Base-by-base conservation (phyloP, 2,888 invertebrate species). In the Lamellibrachia columna region DNA sequence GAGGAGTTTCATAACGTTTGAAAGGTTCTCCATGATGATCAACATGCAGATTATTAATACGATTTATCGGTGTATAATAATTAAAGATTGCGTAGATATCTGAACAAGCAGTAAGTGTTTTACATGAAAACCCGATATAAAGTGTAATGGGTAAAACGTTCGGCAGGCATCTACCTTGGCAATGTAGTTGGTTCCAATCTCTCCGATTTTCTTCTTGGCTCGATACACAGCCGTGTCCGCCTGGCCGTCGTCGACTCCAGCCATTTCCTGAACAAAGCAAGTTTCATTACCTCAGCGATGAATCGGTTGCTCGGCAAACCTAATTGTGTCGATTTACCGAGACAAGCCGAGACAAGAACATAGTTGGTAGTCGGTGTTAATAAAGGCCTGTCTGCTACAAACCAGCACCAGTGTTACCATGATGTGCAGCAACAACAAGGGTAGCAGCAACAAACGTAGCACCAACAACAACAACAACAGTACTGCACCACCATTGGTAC, bases 161-260 rank as follows among this genome's bases (percentile, higher is more conserved):
- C 22, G 22, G 2, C 15, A 75, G 22, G 22, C 75, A 22, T 75
- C 55, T 75, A 75, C 75, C 75, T 75, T 75, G 75, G 75, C 75
- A 75, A 75, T 75, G 75, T 75, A 75, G 75, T 75, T 75, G 6
- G 75, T 75, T 75, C 75, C 75, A 75, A 75, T 75, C 75, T 75
- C 75, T 75, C n/a, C 75, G 22, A 75, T 75, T 2, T 22, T 75
- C 75, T 75, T 75, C 75, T 75, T 75, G 75, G 75, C 75, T 15
- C 15, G 75, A 15, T 75, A 75, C 22, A 75, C 75, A 75, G 75
- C 75, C 22, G 75, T 75, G 22, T 75, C 75, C n/a, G n/a, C 75
- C 1, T 75, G 75, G 75, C 75, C 75, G 15, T 22, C 75, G 75
- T 75, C 75, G 22, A 75, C 22, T 22, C 15, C 75, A 75, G 75